Base-by-base conservation (phyloP, 2,888 invertebrate genomes). In the Acanthoscelides obtectus region DNA sequence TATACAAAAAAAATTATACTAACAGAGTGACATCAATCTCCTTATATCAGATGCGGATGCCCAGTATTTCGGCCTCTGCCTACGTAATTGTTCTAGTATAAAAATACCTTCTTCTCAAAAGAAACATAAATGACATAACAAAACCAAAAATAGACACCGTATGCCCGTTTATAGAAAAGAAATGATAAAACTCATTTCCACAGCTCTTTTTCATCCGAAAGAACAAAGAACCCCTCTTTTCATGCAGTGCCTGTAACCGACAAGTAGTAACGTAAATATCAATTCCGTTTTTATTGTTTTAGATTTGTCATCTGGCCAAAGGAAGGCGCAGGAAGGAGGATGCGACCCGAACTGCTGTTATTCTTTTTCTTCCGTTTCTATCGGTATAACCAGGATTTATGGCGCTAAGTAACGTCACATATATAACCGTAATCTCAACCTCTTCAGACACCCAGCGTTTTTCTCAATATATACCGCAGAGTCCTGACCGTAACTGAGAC, bases 371-470 rank as follows among this genome's bases (percentile, higher is more conserved):
- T 72, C 76, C 76, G 76, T 78, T 78, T 75, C 74, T 73, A 72
- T 74, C 72, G 69, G 71, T 66, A 80, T 84, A 85, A 85, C 82
- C 79, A 79, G 81, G 81, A 85, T 85, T 84, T 85, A 85, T 84
- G 81, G 79, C 79, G 77, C 80, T 77, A 80, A 45, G 45, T 81
- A 81, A 79, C 83, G 83, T 83, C 84, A 84, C 84, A 84, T 85
- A 84, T 83, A 84, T 84, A 83, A 82, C 78, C 79, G 83, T 84
- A 85, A 85, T 84, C 84, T 84, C 80, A 82, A 80, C 45, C 83
- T 81, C 83, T 83, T 82, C 83, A 82, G 82, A 80, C 82, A 81
- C 83, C 45, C 45, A 45, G 45, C 82, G 84, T 85, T 85, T 84
- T 84, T 85, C 84, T 84, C 84, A 84, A 85, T 85, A 84, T 84